These are phyloP conservation scores for Danionella cerebrum DNA, from an alignment of 2,113 vertebrate species.

Conservation along the genomic window DNA sequence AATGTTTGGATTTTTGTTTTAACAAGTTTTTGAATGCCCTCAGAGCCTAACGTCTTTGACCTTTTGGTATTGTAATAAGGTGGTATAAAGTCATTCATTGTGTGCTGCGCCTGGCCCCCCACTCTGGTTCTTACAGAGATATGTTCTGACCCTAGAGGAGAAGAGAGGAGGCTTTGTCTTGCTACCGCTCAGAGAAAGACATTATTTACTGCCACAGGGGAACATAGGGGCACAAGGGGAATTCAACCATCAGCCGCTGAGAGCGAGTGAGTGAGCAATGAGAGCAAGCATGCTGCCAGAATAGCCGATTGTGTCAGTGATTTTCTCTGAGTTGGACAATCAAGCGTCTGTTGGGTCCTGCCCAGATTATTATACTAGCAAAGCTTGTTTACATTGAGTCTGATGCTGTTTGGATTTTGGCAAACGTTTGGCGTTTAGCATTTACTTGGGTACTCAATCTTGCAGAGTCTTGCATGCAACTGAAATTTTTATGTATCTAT, in stretches of 20 bases:
- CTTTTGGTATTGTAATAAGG: conserved; percentile 44
- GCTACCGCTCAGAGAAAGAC: conserved; percentile 42
- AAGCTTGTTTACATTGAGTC: conserved; percentile 47
- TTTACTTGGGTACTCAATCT: no score
- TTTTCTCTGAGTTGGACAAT: conserved; percentile 42
- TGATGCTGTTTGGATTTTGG: conserved; percentile 48
- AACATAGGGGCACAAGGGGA: conserved; percentile 34
- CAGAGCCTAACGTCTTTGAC: conserved; percentile 44
- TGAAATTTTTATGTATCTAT: background rate
- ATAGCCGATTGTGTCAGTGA: conserved; percentile 38
- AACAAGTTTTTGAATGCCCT: conserved; percentile 37
- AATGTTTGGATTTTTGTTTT: conserved; percentile 27
- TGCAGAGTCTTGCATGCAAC: background rate
- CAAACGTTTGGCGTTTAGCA: no score
- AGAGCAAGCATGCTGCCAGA: conserved; percentile 32
- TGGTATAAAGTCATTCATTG: conserved; percentile 47
- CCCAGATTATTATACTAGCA: conserved; percentile 38
- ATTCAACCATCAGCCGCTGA: conserved; percentile 35
- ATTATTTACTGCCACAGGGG: conserved; percentile 50
- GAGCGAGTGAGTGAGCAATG: conserved; percentile 31
- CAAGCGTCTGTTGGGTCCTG: conserved; percentile 39
- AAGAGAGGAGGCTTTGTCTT: conserved; percentile 53
- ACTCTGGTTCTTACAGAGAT: conserved; percentile 39
- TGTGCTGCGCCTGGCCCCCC: conserved; percentile 39
- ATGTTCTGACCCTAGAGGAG: conserved; percentile 47